Evolutionary conservation across 2,888 invertebrate species (phyloP), one percentile per base, ranked within the genome.

Genomic region (Carabus problematicus): DNA sequence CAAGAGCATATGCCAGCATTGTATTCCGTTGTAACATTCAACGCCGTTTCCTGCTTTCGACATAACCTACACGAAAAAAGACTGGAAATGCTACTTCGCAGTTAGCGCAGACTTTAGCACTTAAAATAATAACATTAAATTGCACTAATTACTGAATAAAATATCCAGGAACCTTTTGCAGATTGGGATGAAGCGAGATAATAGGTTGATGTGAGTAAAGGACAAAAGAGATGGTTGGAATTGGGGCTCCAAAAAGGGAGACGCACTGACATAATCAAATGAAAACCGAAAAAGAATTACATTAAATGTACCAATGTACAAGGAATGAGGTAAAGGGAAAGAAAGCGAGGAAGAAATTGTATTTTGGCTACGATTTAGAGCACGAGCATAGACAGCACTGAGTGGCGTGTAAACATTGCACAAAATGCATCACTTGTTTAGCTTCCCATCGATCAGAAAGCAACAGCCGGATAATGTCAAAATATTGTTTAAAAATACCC

Each of bases 121-220:
- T 63, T 63, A 63, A 63, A 63, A 63, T 63, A 63, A 63, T 63
- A 63, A 49, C 52, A 63, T 63, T 63, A 63, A 52, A 63, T 63
- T 63, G 63, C 52, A 54, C 52, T 63, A 54, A 63, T 63, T 63
- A 49, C 40, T 52, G 52, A 52, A 49, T 63, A 41, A 63, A 63
- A 11, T 54, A 63, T 54, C 54, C 47, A 12, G 29, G 40, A 45
- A 47, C 39, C 58, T n/a, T 16, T 1, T 14, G 8, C 3, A 1
- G 16, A 9, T 42, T 14, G 16, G 41, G 18, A 59, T 43, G 47
- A 42, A 60, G n/a, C 45, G 60, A 29, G 29, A 29, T 2, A 29
- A 29, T 29, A 29, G 29, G 29, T 29, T 29, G 29, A 29, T 29
- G 29, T 29, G 29, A 29, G 29, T 29, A 6, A 29, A 29, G 62